Percentiles rank a stretch among this genome's conserved stretches.
These are phyloP conservation scores for Lamellibrachia satsuma DNA, from an alignment of 2,888 invertebrate genomes.

Conservation along the genomic window DNA sequence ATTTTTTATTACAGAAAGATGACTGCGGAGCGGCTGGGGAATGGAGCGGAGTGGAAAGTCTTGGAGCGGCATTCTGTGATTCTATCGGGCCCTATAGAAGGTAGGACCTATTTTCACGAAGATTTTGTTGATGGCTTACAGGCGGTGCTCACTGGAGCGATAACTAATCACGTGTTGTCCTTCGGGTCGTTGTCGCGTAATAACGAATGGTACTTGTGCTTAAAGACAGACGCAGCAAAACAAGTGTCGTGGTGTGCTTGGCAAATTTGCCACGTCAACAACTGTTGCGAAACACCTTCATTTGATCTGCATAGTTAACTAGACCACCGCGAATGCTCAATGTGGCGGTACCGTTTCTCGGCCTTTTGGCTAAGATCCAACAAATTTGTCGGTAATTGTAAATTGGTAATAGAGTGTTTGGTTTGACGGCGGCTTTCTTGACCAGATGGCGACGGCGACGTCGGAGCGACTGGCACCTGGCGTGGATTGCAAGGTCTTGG, in stretches of 20 bases:
- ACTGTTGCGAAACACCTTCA: too few relatives aligned
- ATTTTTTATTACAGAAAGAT: too few relatives aligned
- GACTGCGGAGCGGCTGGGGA: neutral
- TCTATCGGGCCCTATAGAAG: neutral
- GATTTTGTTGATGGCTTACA: neutral
- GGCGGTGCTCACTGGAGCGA: neutral
- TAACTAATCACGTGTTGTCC: neutral
- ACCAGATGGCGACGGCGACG: too few relatives aligned
- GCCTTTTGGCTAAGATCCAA: too few relatives aligned
- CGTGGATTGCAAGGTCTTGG: too few relatives aligned
- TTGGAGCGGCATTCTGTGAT: neutral
- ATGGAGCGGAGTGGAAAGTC: neutral
- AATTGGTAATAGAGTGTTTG: too few relatives aligned
- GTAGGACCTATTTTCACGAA: neutral
- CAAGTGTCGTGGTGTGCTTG: too few relatives aligned
- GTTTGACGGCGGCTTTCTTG: too few relatives aligned
- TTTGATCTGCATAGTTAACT: neutral
- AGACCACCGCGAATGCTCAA: too few relatives aligned
- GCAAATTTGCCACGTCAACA: too few relatives aligned
- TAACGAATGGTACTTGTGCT: neutral
- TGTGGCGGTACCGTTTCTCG: neutral
- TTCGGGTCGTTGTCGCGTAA: neutral
- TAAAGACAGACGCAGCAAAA: neutral
- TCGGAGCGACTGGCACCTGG: too few relatives aligned
- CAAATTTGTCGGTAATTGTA: too few relatives aligned